phyloP scores from a whole-genome alignment of 23 tunicate species.

The Aplidium turbinatum region DNA sequence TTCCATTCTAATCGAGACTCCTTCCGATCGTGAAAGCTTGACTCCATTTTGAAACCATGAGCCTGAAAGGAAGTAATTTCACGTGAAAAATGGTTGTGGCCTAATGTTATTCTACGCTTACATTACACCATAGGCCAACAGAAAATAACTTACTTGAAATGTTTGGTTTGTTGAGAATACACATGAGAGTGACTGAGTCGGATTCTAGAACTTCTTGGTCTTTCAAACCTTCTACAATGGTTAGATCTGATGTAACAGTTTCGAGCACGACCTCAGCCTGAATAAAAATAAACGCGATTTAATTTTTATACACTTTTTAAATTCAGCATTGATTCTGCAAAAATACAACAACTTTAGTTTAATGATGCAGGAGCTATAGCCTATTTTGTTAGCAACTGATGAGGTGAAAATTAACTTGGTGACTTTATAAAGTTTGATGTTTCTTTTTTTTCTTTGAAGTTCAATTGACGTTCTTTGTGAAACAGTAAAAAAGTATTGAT shows the following conservation, averaged over 20 bases:
- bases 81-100: neutral
- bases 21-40: slow-evolving; percentile 60
- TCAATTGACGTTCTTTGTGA: no score
- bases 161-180: slow-evolving; percentile 67
- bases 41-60: slow-evolving; percentile 87
- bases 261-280: slow-evolving; percentile 61
- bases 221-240: slow-evolving; percentile 42
- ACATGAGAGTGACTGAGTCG: slow-evolving; percentile 60
- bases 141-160: slow-evolving; percentile 49
- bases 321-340: no score
- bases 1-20: slow-evolving; percentile 59
- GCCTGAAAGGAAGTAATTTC: slow-evolving; percentile 24
- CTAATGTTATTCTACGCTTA: no score
- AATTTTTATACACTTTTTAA: no score
- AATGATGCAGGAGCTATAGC: no score
- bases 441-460: no score
- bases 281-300: no score
- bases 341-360: no score
- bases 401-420: no score
- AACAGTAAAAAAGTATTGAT: no score
- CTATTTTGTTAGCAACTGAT: no score
- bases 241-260: slow-evolving; percentile 46
- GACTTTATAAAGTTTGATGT: no score
- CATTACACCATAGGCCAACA: neutral
- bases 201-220: slow-evolving; percentile 52